These are phyloP conservation scores for Malachius bipustulatus DNA, from an alignment of 2,888 invertebrate species.

Conservation along the genomic window DNA sequence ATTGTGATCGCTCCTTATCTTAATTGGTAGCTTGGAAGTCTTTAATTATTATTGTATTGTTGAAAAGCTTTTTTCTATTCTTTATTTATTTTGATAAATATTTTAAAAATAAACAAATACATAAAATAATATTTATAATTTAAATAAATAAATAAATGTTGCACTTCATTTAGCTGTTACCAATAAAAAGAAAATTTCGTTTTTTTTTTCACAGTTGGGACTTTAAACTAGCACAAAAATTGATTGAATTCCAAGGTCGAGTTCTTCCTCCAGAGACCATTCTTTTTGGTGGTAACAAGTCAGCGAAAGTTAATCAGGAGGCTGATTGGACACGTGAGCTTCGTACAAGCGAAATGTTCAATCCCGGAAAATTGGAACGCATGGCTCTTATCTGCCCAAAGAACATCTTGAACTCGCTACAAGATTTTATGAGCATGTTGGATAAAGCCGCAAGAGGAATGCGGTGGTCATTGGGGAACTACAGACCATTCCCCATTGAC, in stretches of 20 bases:
- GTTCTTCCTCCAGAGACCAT: constrained; percentile 55
- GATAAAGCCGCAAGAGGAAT: constrained; percentile 37
- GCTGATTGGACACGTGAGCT: constrained; percentile 73
- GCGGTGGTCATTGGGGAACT: constrained; percentile 20
- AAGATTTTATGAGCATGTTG: constrained; percentile 38
- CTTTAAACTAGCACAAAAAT: constrained; percentile 48
- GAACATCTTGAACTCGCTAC: constrained; percentile 28
- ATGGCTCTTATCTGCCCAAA: constrained; percentile 44
- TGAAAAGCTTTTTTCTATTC: no score
- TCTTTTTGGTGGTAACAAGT: constrained; percentile 20
- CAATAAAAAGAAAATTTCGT: no score
- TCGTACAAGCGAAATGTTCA: constrained; percentile 39
- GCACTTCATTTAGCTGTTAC: no score
- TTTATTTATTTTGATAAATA: no score
- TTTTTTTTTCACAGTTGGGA: no score
- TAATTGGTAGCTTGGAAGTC: no score
- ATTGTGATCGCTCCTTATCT: no score
- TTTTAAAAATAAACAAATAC: no score
- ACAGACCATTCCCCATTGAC: constrained; percentile 30
- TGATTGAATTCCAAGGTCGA: constrained; percentile 55
- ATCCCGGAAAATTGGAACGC: constrained; percentile 31
- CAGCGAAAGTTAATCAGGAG: constrained; percentile 38
- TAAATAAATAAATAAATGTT: no score
- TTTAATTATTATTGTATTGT: no score
- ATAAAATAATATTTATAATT: no score